These are phyloP conservation scores for Rutilus rutilus DNA, from an alignment of 2,113 vertebrate species.

Conservation along the genomic window DNA sequence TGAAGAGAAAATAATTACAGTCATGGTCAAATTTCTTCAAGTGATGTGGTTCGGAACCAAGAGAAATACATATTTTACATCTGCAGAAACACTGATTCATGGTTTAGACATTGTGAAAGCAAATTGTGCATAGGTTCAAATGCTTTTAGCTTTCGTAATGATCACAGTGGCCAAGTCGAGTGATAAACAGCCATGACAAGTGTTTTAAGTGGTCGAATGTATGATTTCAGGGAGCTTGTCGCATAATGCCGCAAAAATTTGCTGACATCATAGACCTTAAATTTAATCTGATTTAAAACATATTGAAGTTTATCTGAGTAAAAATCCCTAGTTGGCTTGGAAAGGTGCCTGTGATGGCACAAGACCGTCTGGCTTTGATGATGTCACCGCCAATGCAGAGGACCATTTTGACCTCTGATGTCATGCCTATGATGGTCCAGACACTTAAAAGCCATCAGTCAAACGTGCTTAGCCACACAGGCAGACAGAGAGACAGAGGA, in stretches of 20 bases:
- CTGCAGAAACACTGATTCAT: conserved; percentile 43
- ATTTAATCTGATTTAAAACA: conserved; percentile 11
- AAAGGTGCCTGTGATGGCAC: conserved; percentile 36
- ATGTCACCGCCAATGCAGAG: conserved; percentile 23
- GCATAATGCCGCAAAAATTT: conserved; percentile 24
- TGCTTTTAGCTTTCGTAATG: conserved; percentile 31
- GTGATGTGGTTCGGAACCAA: conserved; percentile 51
- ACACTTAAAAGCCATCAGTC: conserved; percentile 43
- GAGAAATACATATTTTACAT: conserved; percentile 41
- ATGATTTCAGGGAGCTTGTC: conserved; percentile 34
- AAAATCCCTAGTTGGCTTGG: conserved; percentile 39
- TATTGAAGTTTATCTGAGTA: conserved; percentile 38
- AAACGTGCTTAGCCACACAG: conserved; percentile 28
- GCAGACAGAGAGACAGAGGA: conserved; percentile 22
- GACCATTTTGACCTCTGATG: conserved; percentile 42
- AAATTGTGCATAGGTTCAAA: conserved; percentile 36
- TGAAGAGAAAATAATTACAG: conserved; percentile 55
- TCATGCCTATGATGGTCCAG: conserved; percentile 19
- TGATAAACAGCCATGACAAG: conserved; percentile 48
- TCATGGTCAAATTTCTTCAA: conserved; percentile 38
- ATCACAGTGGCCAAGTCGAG: conserved; percentile 21
- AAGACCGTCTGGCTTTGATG: conserved; percentile 34
- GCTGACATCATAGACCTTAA: conserved; percentile 40
- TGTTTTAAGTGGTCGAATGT: conserved; percentile 22
- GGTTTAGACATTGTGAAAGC: conserved; percentile 33